Evolutionary conservation across 2,113 vertebrate genomes (phyloP).

Genomic region (Hiodon tergisus): DNA sequence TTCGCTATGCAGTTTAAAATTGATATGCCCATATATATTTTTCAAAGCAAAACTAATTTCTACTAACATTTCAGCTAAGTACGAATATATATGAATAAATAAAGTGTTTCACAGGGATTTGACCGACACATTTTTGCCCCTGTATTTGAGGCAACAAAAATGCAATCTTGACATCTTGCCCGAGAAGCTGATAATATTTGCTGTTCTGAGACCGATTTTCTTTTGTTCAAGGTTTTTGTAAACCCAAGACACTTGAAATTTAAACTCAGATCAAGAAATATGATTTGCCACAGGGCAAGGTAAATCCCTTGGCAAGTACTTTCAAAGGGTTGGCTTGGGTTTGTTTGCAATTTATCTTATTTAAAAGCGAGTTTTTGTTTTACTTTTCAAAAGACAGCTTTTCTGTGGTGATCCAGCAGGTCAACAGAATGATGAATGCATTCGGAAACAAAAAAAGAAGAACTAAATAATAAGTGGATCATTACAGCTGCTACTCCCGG

Average conservation of each 20-base stretch:
- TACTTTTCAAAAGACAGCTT: slow-evolving; percentile 67
- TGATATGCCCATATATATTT: neutral
- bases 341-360: slow-evolving; percentile 79
- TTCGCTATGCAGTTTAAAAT: no score
- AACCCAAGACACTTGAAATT: slow-evolving; percentile 76
- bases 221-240: slow-evolving; percentile 72
- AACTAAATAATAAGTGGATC: slow-evolving; percentile 53
- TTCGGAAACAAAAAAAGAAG: slow-evolving; percentile 45
- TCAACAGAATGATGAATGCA: slow-evolving; percentile 59
- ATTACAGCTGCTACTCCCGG: slow-evolving; percentile 43
- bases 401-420: slow-evolving; percentile 60
- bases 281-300: slow-evolving; percentile 74
- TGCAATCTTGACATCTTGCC: slow-evolving; percentile 72
- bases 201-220: slow-evolving; percentile 66
- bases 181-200: slow-evolving; percentile 71
- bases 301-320: slow-evolving; percentile 71
- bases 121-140: slow-evolving; percentile 50
- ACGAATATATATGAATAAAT: slow-evolving; percentile 58
- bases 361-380: slow-evolving; percentile 71
- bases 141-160: slow-evolving; percentile 69
- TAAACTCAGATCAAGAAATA: slow-evolving; percentile 75
- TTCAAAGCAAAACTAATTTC: slow-evolving; percentile 10
- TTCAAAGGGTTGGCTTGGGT: slow-evolving; percentile 74
- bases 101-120: slow-evolving; percentile 61
- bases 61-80: slow-evolving; percentile 40